Percentiles rank a stretch among this genome's conserved stretches.
phyloP scores from a whole-genome alignment of 2,888 invertebrate genomes.

The Caenorhabditis macrosperma region DNA sequence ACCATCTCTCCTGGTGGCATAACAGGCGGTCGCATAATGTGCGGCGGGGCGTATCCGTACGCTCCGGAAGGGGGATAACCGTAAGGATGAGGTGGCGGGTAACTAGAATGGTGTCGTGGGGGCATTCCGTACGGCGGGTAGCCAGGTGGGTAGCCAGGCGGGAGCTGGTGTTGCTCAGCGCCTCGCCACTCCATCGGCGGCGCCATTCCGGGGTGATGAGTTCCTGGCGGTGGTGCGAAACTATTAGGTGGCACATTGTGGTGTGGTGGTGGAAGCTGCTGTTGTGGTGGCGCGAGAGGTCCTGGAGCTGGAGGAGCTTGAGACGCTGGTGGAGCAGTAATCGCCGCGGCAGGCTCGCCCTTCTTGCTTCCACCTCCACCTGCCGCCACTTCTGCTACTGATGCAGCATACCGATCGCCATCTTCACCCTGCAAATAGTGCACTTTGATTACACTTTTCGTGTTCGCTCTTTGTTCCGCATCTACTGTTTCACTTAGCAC shows the following conservation, averaged over 20 bases:
- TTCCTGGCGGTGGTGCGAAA: conserved; percentile 36
- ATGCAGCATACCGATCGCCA: conserved; percentile 59
- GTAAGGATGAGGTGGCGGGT: conserved; percentile 39
- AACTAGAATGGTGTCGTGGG: conserved; percentile 43
- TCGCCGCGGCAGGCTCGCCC: background rate
- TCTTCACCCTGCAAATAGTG: conserved; percentile 32
- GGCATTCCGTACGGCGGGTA: conserved; percentile 48
- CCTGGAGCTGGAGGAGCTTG: background rate
- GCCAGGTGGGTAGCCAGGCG: conserved; percentile 17
- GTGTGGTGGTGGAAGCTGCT: conserved; percentile 9
- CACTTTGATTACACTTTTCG: background rate
- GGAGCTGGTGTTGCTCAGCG: conserved; percentile 32
- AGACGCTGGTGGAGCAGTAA: background rate
- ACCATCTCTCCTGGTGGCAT: conserved; percentile 64
- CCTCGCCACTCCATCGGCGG: conserved; percentile 45
- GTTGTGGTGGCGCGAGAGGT: background rate
- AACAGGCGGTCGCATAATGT: conserved; percentile 68
- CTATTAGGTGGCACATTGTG: conserved; percentile 24
- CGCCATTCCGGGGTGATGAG: conserved; percentile 25
- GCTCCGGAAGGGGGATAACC: conserved; percentile 40
- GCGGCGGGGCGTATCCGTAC: conserved; percentile 27
- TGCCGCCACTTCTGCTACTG: conserved; percentile 59
- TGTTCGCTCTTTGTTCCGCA: background rate
- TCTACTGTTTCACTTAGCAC: too few species aligned
- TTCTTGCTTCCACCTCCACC: conserved; percentile 51